Evolutionary conservation across 2,888 invertebrate genomes (phyloP).

Genomic region (Minunthozetes semirufus): DNA sequence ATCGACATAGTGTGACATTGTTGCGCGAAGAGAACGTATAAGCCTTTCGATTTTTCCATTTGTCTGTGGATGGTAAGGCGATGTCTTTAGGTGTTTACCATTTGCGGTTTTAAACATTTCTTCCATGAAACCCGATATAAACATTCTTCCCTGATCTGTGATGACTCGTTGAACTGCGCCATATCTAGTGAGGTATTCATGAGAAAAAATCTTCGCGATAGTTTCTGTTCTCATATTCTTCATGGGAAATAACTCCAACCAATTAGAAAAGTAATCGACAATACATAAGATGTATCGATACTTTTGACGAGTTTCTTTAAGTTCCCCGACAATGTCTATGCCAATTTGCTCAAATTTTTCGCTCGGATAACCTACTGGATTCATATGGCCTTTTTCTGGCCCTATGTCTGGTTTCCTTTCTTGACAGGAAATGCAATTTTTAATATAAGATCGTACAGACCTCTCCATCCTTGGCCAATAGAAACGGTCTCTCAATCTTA

Average conservation of each 20-base stretch:
- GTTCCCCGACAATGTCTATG: not conserved
- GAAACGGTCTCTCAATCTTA: not conserved
- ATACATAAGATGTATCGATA: not conserved
- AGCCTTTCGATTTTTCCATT: slow-evolving; percentile 42
- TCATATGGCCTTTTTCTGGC: not conserved
- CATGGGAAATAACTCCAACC: not conserved
- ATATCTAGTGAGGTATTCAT: not conserved
- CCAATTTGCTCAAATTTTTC: not conserved
- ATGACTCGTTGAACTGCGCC: not conserved
- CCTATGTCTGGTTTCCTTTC: not conserved
- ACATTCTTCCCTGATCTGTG: not conserved
- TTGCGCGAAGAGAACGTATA: slow-evolving; percentile 39
- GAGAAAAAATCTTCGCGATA: not conserved
- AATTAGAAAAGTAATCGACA: not conserved
- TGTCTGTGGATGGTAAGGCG: slow-evolving; percentile 36
- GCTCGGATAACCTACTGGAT: not conserved
- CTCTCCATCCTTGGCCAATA: not conserved
- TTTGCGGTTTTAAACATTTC: not conserved
- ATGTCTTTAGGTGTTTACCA: slow-evolving; percentile 37
- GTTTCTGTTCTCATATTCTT: not conserved
- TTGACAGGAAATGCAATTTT: not conserved
- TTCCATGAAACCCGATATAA: not conserved
- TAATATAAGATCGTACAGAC: not conserved
- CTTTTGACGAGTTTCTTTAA: not conserved
- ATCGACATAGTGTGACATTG: slow-evolving; percentile 39